Evolutionary conservation across 2,888 invertebrate species (phyloP), one percentile per base, ranked within the genome.

Genomic region (Crocallis elinguaria): DNA sequence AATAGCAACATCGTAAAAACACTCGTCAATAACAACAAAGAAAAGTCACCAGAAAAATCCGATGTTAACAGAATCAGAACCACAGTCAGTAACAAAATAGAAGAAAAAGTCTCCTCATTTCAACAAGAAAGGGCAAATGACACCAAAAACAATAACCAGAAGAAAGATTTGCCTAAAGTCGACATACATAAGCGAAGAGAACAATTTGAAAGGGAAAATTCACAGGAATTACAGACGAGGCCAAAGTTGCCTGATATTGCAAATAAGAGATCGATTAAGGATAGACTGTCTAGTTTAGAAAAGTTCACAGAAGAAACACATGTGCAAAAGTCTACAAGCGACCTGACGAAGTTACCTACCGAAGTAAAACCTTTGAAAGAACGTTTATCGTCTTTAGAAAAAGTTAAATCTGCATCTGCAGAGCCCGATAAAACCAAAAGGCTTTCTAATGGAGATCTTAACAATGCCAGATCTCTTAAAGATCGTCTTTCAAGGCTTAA

Each of bases 161-260:
- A 92, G 66, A 93, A 93, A 69, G 92, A 94, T 71, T 86, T 95
- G 56, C 95, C 95, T n/a, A 97, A 96, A 91, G 95, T 96, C 16
- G 94, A 96, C 77, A 95, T 97, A 64, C 93, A 94, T 51, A 96
- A 96, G 85, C 92, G 96, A 66, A 94, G 96, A 68, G 96, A 96
- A 81, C 93, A 97, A 55, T 97, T 97, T 71, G 97, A 97, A 81
- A 93, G 94, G 66, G 94, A 94, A 67, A 93, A 92, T 66, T 92
- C 92, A 25, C 90, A 87, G 63, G 93, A 93, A 72, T 75, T 85
- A 53, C 88, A 86, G 68, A 78, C 77, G 42, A 92, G 93, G 73
- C 84, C 93, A 59, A 93, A 93, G 68, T 69, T 89, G 66, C 93
- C 94, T 79, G 94, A 95, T 69, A 93, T 95, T 60, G 86, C 91